Evolutionary conservation across 2,888 invertebrate species (phyloP).

Genomic region (Leptopilina syphax): DNA sequence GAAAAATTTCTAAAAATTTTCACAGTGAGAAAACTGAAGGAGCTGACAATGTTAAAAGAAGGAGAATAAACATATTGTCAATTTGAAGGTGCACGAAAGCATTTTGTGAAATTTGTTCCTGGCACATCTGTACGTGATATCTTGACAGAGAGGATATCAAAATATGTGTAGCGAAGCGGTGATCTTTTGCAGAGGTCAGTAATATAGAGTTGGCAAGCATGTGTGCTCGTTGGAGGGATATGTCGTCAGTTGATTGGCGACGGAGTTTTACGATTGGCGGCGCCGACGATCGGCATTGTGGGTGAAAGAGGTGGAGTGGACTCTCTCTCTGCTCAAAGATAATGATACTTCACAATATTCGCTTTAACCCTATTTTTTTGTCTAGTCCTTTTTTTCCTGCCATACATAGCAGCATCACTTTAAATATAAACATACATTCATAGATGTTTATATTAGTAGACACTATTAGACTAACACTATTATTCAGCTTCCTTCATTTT

Average conservation of each 20-base stretch:
- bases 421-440: slow-evolving; percentile 54
- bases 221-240: slow-evolving; percentile 47
- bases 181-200: slow-evolving; percentile 36
- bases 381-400: slow-evolving; percentile 2
- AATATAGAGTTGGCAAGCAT: slow-evolving; percentile 48
- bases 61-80: not conserved
- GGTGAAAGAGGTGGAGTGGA: slow-evolving; percentile 20
- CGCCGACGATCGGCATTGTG: slow-evolving; percentile 66
- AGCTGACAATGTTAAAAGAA: slow-evolving; percentile 1
- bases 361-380: slow-evolving; percentile 34
- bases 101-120: not conserved
- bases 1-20: too few relatives aligned
- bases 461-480: not conserved
- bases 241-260: slow-evolving; percentile 62
- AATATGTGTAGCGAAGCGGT: slow-evolving; percentile 21
- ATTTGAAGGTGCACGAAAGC: not conserved
- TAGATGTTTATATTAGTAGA: slow-evolving; percentile 18
- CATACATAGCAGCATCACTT: slow-evolving; percentile 29
- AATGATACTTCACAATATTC: slow-evolving; percentile 50
- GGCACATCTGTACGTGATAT: slow-evolving; percentile 23
- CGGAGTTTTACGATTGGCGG: slow-evolving; percentile 69
- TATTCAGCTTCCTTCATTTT: slow-evolving; percentile 49
- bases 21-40: not conserved
- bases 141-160: slow-evolving; percentile 34
- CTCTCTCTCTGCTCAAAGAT: slow-evolving; percentile 43